Evolutionary conservation across 2,797 vertebrate genomes (phyloP).

Genomic region (Pangasius macronema): DNA sequence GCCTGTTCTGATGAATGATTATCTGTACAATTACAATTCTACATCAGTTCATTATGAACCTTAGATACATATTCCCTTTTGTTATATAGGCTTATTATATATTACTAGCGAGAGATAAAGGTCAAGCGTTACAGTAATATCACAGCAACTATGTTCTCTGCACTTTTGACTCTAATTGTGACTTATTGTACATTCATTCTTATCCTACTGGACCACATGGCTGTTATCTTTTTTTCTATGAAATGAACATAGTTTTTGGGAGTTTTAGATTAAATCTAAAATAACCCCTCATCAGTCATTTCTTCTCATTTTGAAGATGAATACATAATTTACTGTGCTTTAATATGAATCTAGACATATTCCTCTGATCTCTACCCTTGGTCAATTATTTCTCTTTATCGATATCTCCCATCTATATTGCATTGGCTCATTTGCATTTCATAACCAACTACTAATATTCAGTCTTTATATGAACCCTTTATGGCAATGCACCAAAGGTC

Average conservation of each 20-base stretch:
- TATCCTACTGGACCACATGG: background rate
- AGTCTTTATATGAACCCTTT: slow-evolving; percentile 64
- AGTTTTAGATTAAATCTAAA: slow-evolving; percentile 15
- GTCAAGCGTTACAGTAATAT: slow-evolving; percentile 10
- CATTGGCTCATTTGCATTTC: slow-evolving; percentile 72
- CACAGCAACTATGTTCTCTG: background rate
- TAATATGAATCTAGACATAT: slow-evolving; percentile 58
- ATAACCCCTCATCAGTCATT: slow-evolving; percentile 50
- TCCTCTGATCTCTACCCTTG: slow-evolving; percentile 57
- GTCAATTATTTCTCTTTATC: slow-evolving; percentile 70
- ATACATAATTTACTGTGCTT: slow-evolving; percentile 56
- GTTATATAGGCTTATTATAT: background rate
- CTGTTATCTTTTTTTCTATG: background rate
- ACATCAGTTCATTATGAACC: slow-evolving; percentile 29
- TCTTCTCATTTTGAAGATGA: slow-evolving; percentile 58
- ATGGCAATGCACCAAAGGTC: slow-evolving; percentile 67
- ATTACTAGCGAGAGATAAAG: slow-evolving; percentile 14
- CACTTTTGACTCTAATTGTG: background rate
- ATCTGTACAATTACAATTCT: slow-evolving; percentile 45
- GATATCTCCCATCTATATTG: slow-evolving; percentile 64
- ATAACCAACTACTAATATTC: slow-evolving; percentile 75
- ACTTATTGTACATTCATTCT: background rate
- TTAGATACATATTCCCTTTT: slow-evolving; percentile 36
- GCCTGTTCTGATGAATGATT: slow-evolving; percentile 52
- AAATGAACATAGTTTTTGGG: background rate